Evolutionary conservation across 37 sponge, comb jelly and placozoan species (phyloP).

Genomic region (Ianthella basta): DNA sequence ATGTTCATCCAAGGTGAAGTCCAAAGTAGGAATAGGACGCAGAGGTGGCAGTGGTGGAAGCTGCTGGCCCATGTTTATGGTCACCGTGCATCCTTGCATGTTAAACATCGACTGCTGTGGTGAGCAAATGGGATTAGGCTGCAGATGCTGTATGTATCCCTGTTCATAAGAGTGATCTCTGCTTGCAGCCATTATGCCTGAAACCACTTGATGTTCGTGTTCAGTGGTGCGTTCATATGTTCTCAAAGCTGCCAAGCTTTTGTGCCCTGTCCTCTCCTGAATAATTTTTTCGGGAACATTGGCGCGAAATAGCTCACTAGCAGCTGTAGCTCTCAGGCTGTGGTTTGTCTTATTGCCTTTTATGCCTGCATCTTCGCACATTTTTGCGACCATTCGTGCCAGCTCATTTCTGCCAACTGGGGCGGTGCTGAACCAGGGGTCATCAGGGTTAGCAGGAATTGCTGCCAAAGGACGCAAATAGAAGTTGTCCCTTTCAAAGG

Average conservation of each 20-base stretch:
- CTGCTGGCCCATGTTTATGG: too few relatives aligned
- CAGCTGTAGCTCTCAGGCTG: slow-evolving; percentile 12
- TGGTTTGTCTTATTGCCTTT: neutral
- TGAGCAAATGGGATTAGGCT: too few relatives aligned
- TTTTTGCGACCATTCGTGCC: neutral
- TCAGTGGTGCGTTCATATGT: neutral
- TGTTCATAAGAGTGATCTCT: too few relatives aligned
- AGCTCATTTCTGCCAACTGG: neutral
- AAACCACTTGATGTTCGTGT: too few relatives aligned
- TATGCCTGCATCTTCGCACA: neutral
- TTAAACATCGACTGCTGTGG: too few relatives aligned
- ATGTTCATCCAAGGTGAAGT: too few relatives aligned
- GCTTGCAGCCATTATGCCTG: too few relatives aligned
- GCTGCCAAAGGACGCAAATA: neutral
- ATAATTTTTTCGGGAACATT: neutral
- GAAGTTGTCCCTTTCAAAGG: neutral
- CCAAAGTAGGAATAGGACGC: too few relatives aligned
- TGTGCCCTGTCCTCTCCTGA: neutral
- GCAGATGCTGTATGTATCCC: too few relatives aligned
- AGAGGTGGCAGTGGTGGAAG: too few relatives aligned
- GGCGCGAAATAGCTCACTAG: neutral
- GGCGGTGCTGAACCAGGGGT: neutral
- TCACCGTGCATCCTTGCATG: too few relatives aligned
- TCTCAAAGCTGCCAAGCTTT: neutral
- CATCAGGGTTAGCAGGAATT: neutral